phyloP scores from a whole-genome alignment of 2,888 invertebrate genomes.

The Hofmannophila pseudospretella region DNA sequence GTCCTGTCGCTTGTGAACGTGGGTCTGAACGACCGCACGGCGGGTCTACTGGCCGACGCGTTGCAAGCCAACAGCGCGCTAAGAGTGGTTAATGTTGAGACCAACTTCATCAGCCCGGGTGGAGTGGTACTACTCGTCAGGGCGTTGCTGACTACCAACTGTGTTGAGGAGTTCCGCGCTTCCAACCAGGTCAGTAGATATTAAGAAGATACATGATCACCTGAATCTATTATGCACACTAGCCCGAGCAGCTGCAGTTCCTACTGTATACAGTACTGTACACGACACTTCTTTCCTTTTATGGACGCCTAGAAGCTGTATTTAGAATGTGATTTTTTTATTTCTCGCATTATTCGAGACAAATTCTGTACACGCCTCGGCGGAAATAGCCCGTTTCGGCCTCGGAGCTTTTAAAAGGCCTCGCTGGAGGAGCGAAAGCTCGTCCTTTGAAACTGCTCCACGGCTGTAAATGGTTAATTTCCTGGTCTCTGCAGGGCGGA shows the following conservation, averaged over 20 bases:
- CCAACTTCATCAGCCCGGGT: slow-evolving; percentile 96
- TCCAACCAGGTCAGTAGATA: slow-evolving; percentile 90
- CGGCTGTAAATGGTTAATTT: no score
- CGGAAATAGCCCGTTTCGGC: no score
- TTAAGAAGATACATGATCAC: not conserved
- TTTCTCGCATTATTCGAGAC: no score
- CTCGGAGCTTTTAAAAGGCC: no score
- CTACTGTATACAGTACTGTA: no score
- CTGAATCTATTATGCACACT: not conserved
- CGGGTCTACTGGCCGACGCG: slow-evolving; percentile 88
- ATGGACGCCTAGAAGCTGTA: no score
- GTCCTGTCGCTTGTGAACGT: slow-evolving; percentile 95
- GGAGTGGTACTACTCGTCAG: slow-evolving; percentile 91
- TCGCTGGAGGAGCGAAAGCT: no score
- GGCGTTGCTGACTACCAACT: slow-evolving; percentile 90
- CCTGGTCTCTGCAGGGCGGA: no score
- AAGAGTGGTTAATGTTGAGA: slow-evolving; percentile 94
- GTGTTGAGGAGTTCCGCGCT: slow-evolving; percentile 96
- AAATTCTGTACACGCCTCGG: no score
- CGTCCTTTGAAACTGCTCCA: no score
- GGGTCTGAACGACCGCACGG: slow-evolving; percentile 93
- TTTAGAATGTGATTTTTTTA: no score
- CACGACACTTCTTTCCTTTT: no score
- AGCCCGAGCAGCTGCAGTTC: not conserved
- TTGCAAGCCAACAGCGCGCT: slow-evolving; percentile 88